phyloP scores from a whole-genome alignment of 1,140 invertebrate genomes.

The Trypoxylus dichotomus region DNA sequence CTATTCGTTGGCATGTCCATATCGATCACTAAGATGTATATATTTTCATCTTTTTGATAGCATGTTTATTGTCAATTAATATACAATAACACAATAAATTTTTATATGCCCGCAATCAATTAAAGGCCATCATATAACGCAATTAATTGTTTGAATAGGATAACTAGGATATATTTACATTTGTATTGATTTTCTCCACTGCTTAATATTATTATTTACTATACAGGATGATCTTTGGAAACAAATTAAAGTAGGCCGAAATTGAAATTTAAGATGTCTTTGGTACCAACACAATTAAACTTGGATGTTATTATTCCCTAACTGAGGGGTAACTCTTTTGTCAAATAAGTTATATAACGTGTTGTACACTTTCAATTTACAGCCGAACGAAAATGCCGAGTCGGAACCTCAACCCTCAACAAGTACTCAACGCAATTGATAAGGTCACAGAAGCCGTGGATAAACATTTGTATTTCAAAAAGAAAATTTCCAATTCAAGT shows the following conservation, averaged over 20 bases:
- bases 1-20: background rate
- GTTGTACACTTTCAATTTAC: background rate
- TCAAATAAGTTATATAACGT: background rate
- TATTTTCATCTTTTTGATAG: background rate
- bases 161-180: background rate
- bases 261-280: too few species aligned
- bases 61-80: background rate
- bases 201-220: too few species aligned
- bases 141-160: background rate
- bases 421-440: background rate
- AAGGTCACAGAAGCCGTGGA: background rate
- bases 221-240: too few species aligned
- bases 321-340: background rate
- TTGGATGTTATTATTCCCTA: background rate
- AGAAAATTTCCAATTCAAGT: too few species aligned
- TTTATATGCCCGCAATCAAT: background rate
- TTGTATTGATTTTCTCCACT: too few species aligned
- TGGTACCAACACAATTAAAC: background rate
- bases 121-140: background rate
- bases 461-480: too few species aligned
- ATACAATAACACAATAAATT: background rate
- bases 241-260: too few species aligned
- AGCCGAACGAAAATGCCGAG: background rate
- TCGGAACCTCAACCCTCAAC: background rate
- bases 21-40: background rate